Evolutionary conservation across 1,140 invertebrate species (phyloP), one percentile per base, ranked within the genome.

Genomic region (Micrasema minimum): DNA sequence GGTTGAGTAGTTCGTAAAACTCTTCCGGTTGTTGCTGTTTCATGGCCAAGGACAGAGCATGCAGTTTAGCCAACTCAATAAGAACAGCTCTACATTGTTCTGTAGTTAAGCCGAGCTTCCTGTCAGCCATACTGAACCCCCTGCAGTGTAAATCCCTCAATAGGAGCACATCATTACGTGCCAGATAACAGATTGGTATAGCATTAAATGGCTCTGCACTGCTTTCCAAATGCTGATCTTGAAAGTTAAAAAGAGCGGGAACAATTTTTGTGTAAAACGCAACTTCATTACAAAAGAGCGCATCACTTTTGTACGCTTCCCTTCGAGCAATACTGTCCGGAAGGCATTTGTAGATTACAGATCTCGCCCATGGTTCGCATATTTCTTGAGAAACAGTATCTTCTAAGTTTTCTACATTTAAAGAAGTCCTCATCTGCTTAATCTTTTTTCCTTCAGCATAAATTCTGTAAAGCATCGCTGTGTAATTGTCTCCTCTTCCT

Each of bases 401-500:
- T 35, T 79, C 78, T 20, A 45, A 22, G 16, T 62, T 65, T 14
- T 68, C 57, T 35, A 45, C 62, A 38, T 66, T 66, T 14, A 73
- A 14, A 10, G 48, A 43, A 9, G 64, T 68, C 23, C 48, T 45
- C n/a, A 75, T 75, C 4, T 77, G 64, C 35, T 82, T 82, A 9
- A 9, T 69, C 20, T 85, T 83, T 5, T 81, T 80, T 0, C 90
- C 90, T 71, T 85, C 87, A 0, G 89, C 78, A 0, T 82, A 81
- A 35, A 91, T 82, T 12, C 90, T 85, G 77, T 91, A 91, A 0
- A 91, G 78, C 85, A 90, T 90, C 9, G 90, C 90, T 0, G 90
- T 91, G 74, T 92, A 91, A 77, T 91, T 92, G 72, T 92, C 90
- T 5, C 90, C 90, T 38, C 89, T 83, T 65, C 88, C 89, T 0